These are phyloP conservation scores for Scaptodrosophila latifasciaeformis DNA, from an alignment of 2,888 invertebrate genomes.

Conservation along the genomic window DNA sequence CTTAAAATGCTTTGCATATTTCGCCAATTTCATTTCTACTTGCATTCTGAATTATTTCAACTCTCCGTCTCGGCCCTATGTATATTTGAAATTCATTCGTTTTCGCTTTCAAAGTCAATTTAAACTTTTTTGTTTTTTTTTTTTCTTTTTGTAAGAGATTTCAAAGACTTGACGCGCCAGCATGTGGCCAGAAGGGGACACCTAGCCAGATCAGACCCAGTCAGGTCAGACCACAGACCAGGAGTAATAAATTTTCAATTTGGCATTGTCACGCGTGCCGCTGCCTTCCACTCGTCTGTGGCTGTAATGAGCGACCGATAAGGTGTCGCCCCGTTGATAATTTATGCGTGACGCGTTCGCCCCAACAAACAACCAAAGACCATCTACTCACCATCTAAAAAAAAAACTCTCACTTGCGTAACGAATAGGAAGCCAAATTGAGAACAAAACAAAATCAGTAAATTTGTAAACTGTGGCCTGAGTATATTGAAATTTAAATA, in stretches of 20 bases:
- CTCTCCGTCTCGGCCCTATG: neutral
- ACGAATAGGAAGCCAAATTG: neutral
- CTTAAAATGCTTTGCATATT: constrained; percentile 9
- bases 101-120: constrained; percentile 57
- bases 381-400: neutral
- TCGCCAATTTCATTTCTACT: neutral
- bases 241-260: constrained; percentile 64
- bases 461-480: too few relatives aligned
- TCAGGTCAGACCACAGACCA: constrained; percentile 37
- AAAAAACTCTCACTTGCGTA: too few relatives aligned
- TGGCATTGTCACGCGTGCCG: constrained; percentile 52
- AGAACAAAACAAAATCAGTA: neutral
- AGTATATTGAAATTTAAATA: too few relatives aligned
- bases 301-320: constrained; percentile 57
- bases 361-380: constrained; percentile 2
- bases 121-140: constrained; percentile 25
- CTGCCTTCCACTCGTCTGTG: constrained; percentile 10
- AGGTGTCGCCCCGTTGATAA: constrained; percentile 56
- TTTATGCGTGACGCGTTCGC: constrained; percentile 62
- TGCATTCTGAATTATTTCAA: neutral
- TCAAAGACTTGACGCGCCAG: neutral
- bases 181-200: neutral
- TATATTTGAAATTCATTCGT: neutral
- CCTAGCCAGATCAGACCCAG: neutral
- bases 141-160: constrained; percentile 1